Percentiles rank a stretch among this genome's conserved stretches.
These are phyloP conservation scores for Diplogasteroides magnus DNA, from an alignment of 1,140 invertebrate genomes.

Conservation along the genomic window DNA sequence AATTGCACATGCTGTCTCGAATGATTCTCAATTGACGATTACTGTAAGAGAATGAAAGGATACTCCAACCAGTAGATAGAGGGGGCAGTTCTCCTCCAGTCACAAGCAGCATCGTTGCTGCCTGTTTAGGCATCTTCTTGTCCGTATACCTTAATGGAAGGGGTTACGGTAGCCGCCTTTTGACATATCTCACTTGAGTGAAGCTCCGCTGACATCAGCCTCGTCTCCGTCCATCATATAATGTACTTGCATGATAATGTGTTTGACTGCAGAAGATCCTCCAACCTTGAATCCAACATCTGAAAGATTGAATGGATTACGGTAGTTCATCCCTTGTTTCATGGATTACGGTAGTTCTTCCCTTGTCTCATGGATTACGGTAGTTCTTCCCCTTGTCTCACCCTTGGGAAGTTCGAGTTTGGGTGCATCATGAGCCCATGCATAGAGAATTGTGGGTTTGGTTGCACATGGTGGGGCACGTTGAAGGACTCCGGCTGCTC, in stretches of 20 bases:
- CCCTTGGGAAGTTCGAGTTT: conserved; percentile 74
- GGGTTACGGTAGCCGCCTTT: too few relatives aligned
- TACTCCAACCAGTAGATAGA: conserved; percentile 24
- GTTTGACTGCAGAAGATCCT: conserved; percentile 58
- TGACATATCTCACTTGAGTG: too few relatives aligned
- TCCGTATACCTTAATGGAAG: conserved; percentile 47
- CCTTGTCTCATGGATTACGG: neutral
- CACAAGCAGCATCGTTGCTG: conserved; percentile 47
- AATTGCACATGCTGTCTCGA: conserved; percentile 80
- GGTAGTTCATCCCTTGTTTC: neutral
- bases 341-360: neutral
- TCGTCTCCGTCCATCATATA: conserved; percentile 65
- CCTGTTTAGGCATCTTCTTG: conserved; percentile 40
- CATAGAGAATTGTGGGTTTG: conserved; percentile 76
- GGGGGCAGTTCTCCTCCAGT: conserved; percentile 42
- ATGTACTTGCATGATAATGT: conserved; percentile 73
- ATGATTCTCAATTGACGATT: conserved; percentile 65
- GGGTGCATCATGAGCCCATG: conserved; percentile 92
- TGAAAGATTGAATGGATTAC: conserved; percentile 30
- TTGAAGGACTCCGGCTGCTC: conserved; percentile 36
- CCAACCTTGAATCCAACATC: conserved; percentile 64
- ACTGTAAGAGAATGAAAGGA: conserved; percentile 13
- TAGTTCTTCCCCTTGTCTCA: conserved; percentile 10
- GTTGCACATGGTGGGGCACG: conserved; percentile 48
- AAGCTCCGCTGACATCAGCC: conserved; percentile 43